Percentiles rank a stretch among this genome's conserved stretches.
Evolutionary conservation across 2,113 vertebrate genomes (phyloP).

Genomic region (Sinocyclocheilus maitianheensis): DNA sequence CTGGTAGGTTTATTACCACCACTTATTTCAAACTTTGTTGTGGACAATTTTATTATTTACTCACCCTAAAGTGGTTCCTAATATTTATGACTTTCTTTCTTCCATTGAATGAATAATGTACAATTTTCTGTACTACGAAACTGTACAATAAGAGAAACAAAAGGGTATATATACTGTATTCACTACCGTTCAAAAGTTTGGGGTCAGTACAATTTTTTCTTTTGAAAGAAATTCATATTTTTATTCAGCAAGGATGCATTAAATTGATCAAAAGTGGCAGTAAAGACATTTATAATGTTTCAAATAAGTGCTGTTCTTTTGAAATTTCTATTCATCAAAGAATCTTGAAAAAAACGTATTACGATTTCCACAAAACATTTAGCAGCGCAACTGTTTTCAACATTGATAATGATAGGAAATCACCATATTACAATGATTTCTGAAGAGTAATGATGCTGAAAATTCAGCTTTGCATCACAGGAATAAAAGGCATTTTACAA

Average conservation of each 20-base stretch:
- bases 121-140: neutral
- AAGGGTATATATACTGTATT: too few relatives aligned
- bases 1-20: conserved; percentile 64
- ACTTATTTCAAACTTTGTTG: neutral
- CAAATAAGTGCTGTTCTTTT: neutral
- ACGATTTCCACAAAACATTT: too few relatives aligned
- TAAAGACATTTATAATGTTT: neutral
- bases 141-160: neutral
- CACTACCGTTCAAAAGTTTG: neutral
- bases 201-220: neutral
- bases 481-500: too few relatives aligned
- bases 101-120: neutral
- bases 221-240: neutral
- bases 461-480: too few relatives aligned
- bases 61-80: neutral
- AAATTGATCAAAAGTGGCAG: neutral
- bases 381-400: too few relatives aligned
- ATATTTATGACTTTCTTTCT: neutral
- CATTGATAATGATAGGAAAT: too few relatives aligned
- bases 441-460: too few relatives aligned
- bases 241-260: neutral
- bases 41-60: neutral
- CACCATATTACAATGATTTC: too few relatives aligned
- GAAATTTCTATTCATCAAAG: neutral
- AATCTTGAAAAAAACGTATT: neutral